Evolutionary conservation across 1,140 invertebrate species (phyloP).

Genomic region (Aphelinus certus): DNA sequence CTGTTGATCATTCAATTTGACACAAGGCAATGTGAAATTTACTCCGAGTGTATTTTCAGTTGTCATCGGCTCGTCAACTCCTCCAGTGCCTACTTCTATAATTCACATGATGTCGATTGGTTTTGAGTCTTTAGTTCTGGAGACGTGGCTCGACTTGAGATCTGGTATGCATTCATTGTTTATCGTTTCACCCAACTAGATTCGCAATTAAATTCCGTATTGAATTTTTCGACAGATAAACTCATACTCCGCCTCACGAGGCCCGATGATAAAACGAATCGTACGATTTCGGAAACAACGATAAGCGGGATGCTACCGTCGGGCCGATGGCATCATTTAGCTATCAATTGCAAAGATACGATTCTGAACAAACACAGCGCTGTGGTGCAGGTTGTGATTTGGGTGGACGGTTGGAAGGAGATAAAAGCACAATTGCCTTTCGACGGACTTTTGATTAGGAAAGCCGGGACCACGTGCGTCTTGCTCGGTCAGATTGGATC

Average conservation of each 20-base stretch:
- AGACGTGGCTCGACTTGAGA: conserved; percentile 66
- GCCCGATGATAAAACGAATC: conserved; percentile 67
- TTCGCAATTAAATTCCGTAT: too few species aligned
- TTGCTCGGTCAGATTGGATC: conserved; percentile 64
- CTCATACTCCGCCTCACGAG: conserved; percentile 67
- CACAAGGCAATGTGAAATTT: neutral
- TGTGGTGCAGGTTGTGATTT: conserved; percentile 68
- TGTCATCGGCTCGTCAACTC: conserved; percentile 54
- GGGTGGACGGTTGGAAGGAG: conserved; percentile 67
- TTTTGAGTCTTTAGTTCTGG: conserved; percentile 66
- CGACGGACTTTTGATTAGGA: conserved; percentile 64
- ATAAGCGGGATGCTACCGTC: conserved; percentile 64
- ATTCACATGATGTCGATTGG: conserved; percentile 69
- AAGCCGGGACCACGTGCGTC: conserved; percentile 64
- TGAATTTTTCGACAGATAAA: conserved; percentile 58
- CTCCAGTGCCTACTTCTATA: conserved; percentile 58
- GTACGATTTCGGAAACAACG: conserved; percentile 67
- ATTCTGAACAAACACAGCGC: conserved; percentile 68
- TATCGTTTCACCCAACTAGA: too few species aligned
- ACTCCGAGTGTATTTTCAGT: conserved; percentile 43
- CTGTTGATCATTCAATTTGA: neutral
- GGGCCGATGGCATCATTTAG: conserved; percentile 70
- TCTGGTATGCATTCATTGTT: conserved; percentile 53
- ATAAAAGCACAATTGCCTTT: conserved; percentile 63
- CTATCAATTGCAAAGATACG: conserved; percentile 70